These are phyloP conservation scores for Semnornis frantzii DNA, from an alignment of 2,113 vertebrate genomes.

Conservation along the genomic window DNA sequence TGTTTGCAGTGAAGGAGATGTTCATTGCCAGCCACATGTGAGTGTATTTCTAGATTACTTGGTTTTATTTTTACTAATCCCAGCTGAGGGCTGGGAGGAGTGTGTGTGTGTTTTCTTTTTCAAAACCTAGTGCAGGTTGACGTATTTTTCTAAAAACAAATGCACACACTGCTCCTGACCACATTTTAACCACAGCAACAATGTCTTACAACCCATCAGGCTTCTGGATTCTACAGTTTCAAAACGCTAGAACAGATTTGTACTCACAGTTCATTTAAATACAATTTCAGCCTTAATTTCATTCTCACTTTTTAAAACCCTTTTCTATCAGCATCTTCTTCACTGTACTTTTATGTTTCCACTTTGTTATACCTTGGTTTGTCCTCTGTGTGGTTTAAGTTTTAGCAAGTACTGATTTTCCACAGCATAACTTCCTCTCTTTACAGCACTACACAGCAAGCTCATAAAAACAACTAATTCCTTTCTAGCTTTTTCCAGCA, in stretches of 20 bases:
- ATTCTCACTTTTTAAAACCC: neutral
- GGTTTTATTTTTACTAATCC: neutral
- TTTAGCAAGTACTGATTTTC: conserved; percentile 19
- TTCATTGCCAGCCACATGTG: neutral
- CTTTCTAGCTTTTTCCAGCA: neutral
- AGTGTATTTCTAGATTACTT: neutral
- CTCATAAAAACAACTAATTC: conserved; percentile 8
- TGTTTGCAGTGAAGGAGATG: neutral
- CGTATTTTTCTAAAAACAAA: conserved; percentile 29
- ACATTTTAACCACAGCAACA: conserved; percentile 28
- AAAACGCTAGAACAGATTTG: neutral
- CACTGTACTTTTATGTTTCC: neutral
- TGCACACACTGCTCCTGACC: neutral
- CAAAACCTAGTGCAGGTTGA: neutral
- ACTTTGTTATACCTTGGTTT: neutral
- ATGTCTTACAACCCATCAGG: neutral
- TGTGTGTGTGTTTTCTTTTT: neutral
- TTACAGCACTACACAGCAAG: neutral
- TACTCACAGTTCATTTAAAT: neutral
- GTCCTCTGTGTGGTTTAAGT: neutral
- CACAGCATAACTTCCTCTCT: neutral
- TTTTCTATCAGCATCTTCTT: neutral
- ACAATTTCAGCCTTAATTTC: neutral
- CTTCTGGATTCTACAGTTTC: neutral
- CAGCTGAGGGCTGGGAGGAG: neutral